phyloP scores from a whole-genome alignment of 2,888 invertebrate species.

The Drosophila neoperkinsi region DNA sequence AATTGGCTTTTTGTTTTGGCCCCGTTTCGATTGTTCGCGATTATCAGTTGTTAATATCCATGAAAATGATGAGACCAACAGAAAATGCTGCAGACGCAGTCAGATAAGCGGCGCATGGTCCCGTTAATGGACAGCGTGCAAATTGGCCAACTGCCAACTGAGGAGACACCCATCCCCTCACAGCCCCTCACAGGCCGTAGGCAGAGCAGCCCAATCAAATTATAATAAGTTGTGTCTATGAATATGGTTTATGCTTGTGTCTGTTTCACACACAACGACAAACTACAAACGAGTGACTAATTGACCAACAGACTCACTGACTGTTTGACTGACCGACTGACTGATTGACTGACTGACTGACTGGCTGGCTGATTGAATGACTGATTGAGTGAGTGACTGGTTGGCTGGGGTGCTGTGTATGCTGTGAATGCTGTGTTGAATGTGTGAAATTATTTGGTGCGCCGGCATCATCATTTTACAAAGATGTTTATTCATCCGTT shows the following conservation, averaged over 20 bases:
- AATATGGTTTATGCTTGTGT: constrained; percentile 54
- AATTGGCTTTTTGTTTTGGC: constrained; percentile 40
- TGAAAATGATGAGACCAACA: constrained; percentile 73
- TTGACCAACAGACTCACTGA: constrained; percentile 15
- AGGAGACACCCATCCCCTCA: background rate
- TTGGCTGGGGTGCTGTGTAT: constrained; percentile 56
- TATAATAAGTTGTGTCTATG: constrained; percentile 46
- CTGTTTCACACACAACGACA: constrained; percentile 22
- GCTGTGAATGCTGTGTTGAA: constrained; percentile 69
- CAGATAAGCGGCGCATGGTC: constrained; percentile 64
- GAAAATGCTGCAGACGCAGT: constrained; percentile 35
- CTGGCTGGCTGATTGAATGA: background rate
- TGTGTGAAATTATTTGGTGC: constrained; percentile 75
- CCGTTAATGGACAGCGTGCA: constrained; percentile 77
- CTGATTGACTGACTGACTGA: constrained; percentile 24
- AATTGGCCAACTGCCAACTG: constrained; percentile 69
- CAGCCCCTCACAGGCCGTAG: background rate
- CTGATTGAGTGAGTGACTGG: constrained; percentile 11
- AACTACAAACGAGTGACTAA: constrained; percentile 45
- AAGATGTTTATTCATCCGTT: constrained; percentile 76
- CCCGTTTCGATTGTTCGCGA: constrained; percentile 74
- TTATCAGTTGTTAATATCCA: constrained; percentile 81
- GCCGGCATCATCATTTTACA: constrained; percentile 78
- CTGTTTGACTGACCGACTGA: constrained; percentile 6
- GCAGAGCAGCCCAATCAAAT: constrained; percentile 8